Conservation (phyloP, 2,888 invertebrate genomes). For the Drosophila suboccidentalis region DNA sequence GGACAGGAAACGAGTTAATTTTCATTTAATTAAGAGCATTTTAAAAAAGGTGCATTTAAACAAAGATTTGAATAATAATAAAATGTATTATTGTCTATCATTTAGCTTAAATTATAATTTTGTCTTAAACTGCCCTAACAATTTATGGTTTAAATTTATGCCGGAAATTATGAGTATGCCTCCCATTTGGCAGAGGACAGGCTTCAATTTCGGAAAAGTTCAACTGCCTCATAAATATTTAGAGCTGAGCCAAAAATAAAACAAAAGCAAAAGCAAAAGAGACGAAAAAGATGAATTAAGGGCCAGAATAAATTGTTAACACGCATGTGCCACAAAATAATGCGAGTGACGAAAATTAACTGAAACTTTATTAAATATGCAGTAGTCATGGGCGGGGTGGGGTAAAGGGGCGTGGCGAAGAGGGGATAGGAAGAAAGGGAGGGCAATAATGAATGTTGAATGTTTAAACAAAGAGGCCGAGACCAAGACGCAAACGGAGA, state of each 20-base stretch:
- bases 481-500: slow-evolving; percentile 23
- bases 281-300: slow-evolving; percentile 44
- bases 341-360: slow-evolving; percentile 74
- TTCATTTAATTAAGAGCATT: slow-evolving; percentile 2
- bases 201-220: slow-evolving; percentile 42
- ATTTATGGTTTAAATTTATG: slow-evolving; percentile 32
- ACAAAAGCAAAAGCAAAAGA: slow-evolving; percentile 25
- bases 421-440: background rate
- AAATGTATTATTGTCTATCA: background rate
- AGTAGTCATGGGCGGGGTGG: slow-evolving; percentile 30
- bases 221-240: slow-evolving; percentile 67
- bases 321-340: slow-evolving; percentile 73
- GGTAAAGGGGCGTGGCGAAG: background rate
- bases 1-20: background rate
- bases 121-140: background rate
- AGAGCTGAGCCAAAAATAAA: slow-evolving; percentile 41
- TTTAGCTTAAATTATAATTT: background rate
- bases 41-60: background rate
- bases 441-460: slow-evolving; percentile 68
- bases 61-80: background rate
- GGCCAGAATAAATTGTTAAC: slow-evolving; percentile 66
- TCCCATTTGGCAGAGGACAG: slow-evolving; percentile 27
- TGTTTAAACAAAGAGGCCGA: slow-evolving; percentile 61
- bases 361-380: slow-evolving; percentile 77
- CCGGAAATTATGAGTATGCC: slow-evolving; percentile 16